These are phyloP conservation scores for Caenorhabditis angaria DNA, from an alignment of 2,888 invertebrate species.

Conservation along the genomic window DNA sequence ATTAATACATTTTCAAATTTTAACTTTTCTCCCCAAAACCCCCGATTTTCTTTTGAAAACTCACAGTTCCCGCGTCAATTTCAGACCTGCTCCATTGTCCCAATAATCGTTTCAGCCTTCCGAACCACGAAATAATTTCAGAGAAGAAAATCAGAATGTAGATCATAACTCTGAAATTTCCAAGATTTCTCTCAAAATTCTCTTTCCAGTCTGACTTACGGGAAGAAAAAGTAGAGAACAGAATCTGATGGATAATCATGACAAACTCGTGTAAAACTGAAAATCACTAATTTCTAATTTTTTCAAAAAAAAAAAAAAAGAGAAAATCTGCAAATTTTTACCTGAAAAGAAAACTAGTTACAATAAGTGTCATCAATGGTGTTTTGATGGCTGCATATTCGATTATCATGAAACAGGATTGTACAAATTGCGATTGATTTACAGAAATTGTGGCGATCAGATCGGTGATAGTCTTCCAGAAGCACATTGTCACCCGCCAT, in stretches of 20 bases:
- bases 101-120: slow-evolving; percentile 13
- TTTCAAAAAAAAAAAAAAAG: too few relatives aligned
- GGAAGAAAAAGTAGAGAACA: slow-evolving; percentile 86
- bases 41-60: too few relatives aligned
- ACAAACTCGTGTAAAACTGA: slow-evolving; percentile 77
- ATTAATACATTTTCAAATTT: too few relatives aligned
- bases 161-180: slow-evolving; percentile 71
- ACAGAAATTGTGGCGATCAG: slow-evolving; percentile 43
- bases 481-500: slow-evolving; percentile 81
- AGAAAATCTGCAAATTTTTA: too few relatives aligned
- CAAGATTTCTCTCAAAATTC: slow-evolving; percentile 6
- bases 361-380: slow-evolving; percentile 66
- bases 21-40: too few relatives aligned
- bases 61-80: slow-evolving; percentile 26
- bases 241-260: slow-evolving; percentile 83
- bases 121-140: slow-evolving; percentile 38
- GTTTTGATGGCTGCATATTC: slow-evolving; percentile 67
- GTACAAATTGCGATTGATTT: slow-evolving; percentile 41
- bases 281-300: slow-evolving; percentile 74
- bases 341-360: slow-evolving; percentile 68
- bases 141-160: slow-evolving; percentile 65
- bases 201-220: slow-evolving; percentile 87
- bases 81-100: slow-evolving; percentile 28
- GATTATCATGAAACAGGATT: slow-evolving; percentile 45
- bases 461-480: slow-evolving; percentile 73